Evolutionary conservation across 2,888 invertebrate genomes (phyloP), one percentile per base, ranked within the genome.

Genomic region (Mongoloraphidia duomilia): DNA sequence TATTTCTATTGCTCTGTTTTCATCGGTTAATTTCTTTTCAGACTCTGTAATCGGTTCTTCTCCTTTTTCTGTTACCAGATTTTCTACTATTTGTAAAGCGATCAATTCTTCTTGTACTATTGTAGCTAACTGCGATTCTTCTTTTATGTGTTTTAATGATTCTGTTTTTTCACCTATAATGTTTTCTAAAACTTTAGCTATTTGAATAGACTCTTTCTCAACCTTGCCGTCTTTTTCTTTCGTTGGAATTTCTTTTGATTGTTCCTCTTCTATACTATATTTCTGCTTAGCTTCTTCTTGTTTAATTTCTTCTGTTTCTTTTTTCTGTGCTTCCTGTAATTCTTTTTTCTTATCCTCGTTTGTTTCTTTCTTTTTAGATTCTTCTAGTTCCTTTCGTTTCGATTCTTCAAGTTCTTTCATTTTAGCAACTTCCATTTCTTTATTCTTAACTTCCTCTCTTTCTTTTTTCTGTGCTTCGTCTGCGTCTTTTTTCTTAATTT

Each of bases 61-160:
- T 26, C 26, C 26, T 26, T 26, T 26, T 26, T 26, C 26, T 26
- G 26, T 26, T 26, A 56, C 51, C 12, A 68, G 41, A 57, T 64
- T 63, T 60, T 70, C 72, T 3, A 71, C 65, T 5, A 68, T 63
- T 33, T 55, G 59, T 33, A 71, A 58, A 47, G 71, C 50, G 8
- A 54, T 57, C 60, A 68, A 65, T 4, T 68, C 66, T 8, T 72
- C 71, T 54, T 67, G 65, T 2, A 70, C 70, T 53, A 69, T 72
- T 54, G 70, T 69, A 53, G 69, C 66, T 53, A 66, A 67, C 66
- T 72, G 65, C 38, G 65, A 46, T 62, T 65, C 57, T 70, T 71
- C 60, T 69, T 26, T 51, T 12, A 55, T 48, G 41, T 52, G 33
- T 11, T 40, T 44, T 51, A 55, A 51, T 10, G 53, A n/a, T 9